Base-by-base conservation (phyloP, 2,888 invertebrate species). In the Cephus sareptanus region DNA sequence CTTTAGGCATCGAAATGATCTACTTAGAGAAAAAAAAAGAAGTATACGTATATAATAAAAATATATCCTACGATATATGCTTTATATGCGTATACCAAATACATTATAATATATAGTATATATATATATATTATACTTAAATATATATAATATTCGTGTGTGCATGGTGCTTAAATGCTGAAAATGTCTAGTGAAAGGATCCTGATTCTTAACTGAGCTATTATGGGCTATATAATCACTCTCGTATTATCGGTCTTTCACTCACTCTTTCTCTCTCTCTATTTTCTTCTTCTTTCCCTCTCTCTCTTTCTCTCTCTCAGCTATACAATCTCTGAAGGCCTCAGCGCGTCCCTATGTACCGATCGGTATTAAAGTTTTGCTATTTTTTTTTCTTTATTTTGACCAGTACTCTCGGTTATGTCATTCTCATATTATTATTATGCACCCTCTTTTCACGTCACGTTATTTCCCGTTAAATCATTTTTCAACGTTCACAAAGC, bases 161-260 rank as follows among this genome's bases (percentile, higher is more conserved):
- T 89, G 89, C 89, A 89, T 90, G 89, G 85, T 87, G 89, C 89
- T 90, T 90, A 83, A 86, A 85, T 87, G 88, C 87, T 87, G 84
- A 82, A 87, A 84, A 84, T 88, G 88, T 86, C 85, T 88, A 88
- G 88, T 85, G 87, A 89, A 56, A 56, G 56, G 56, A 56, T 56
- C 56, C 56, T 56, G 56, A 56, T 56, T 56, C 56, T 56, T 56
- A 56, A 56, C 56, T 56, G 56, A 56, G 56, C 84, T 85, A 86
- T 81, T 87, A 85, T 86, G 84, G 85, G 86, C 86, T 87, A 78
- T 79, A 77, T 75, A 77, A 23, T 56, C 56, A 56, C 74, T 77
- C 34, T 30, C 75, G 74, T 34, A 77, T 73, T 76, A 73, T 76
- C 79, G 75, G 73, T 73, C 79, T 78, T 78, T 73, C 73, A 71